Percentiles rank a stretch among this genome's conserved stretches.
Conservation (phyloP, 2,113 vertebrate genomes). For the Rhinogobius similis region DNA sequence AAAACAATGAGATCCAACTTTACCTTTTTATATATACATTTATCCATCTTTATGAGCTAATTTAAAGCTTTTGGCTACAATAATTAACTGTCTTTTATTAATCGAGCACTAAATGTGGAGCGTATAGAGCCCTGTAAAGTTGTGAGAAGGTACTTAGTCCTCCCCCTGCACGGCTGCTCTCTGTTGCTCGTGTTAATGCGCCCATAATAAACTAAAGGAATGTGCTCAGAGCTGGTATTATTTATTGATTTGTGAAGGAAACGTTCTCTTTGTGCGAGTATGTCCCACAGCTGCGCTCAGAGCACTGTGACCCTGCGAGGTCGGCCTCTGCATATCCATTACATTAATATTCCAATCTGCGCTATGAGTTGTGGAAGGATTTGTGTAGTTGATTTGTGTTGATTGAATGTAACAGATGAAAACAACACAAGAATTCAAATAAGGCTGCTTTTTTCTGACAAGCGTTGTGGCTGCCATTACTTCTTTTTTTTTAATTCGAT, state of each 20-base stretch:
- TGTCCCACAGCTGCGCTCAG: background rate
- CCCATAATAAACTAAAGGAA: background rate
- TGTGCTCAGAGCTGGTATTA: background rate
- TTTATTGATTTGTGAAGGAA: slow-evolving; percentile 17
- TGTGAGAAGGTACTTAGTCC: background rate
- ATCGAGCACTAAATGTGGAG: background rate
- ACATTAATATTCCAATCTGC: background rate
- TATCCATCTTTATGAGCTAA: background rate
- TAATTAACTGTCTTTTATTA: background rate
- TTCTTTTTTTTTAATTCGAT: too few relatives aligned
- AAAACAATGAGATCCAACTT: too few relatives aligned
- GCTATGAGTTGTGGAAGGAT: background rate
- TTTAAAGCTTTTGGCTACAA: background rate
- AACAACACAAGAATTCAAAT: background rate
- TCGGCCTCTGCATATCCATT: background rate
- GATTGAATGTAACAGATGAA: background rate
- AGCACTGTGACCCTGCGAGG: slow-evolving; percentile 2
- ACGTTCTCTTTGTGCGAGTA: background rate
- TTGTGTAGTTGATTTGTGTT: background rate
- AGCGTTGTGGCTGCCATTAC: too few relatives aligned
- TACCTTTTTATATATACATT: too few relatives aligned
- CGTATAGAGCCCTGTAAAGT: background rate
- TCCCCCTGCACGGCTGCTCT: background rate
- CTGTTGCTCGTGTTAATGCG: background rate
- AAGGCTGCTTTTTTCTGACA: background rate